Evolutionary conservation across 35 echinoderm and acorn worm genomes (phyloP).

Genomic region (Stichopus chloronotus): DNA sequence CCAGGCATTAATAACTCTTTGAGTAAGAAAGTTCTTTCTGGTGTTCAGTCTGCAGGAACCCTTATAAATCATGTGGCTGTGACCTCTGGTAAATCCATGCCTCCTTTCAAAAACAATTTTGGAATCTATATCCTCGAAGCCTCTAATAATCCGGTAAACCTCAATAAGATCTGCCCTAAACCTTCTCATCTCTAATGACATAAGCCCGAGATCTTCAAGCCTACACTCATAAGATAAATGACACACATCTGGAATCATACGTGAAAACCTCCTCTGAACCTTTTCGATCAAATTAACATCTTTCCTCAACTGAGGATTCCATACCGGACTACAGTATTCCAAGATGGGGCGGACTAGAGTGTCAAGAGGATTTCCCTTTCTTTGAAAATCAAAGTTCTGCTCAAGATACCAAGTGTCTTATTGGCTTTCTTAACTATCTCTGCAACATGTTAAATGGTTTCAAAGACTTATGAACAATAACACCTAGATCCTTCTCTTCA

Average conservation of each 20-base stretch:
- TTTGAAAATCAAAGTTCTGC: no score
- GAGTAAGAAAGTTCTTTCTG: no score
- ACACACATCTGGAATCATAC: neutral
- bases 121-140: neutral
- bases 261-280: neutral
- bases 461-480: neutral
- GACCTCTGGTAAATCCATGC: neutral
- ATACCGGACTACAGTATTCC: constrained; percentile 7
- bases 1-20: no score
- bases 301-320: neutral
- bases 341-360: neutral
- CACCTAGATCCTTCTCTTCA: constrained; percentile 3
- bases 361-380: no score
- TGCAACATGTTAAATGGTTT: neutral
- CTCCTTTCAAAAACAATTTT: no score
- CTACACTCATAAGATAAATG: neutral
- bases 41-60: no score
- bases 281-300: constrained; percentile 3
- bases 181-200: neutral
- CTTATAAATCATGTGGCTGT: neutral
- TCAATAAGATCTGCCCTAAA: neutral
- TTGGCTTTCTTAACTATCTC: neutral
- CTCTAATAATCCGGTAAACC: neutral
- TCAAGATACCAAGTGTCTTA: no score
- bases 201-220: neutral